Evolutionary conservation across 2,797 vertebrate genomes (phyloP).

Genomic region (Cuniculus paca): DNA sequence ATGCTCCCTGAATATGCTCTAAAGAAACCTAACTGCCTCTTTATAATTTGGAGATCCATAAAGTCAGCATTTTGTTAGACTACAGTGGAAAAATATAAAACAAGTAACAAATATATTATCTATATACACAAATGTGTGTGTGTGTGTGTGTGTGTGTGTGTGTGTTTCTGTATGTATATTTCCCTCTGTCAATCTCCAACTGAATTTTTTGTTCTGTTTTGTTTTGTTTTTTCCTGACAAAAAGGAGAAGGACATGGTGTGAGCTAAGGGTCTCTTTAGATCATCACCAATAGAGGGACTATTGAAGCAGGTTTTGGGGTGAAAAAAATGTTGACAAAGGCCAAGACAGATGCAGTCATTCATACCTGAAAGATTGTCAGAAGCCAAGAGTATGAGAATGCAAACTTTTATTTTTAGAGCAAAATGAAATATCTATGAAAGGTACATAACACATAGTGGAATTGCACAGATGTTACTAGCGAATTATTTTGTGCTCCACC

Average conservation of each 20-base stretch:
- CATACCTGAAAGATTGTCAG: background rate
- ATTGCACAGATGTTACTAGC: background rate
- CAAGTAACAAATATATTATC: too few relatives aligned
- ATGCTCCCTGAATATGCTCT: background rate
- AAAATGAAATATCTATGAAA: background rate
- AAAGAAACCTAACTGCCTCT: background rate
- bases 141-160: too few relatives aligned
- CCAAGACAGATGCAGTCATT: background rate
- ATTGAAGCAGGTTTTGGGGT: background rate
- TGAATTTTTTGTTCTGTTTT: too few relatives aligned
- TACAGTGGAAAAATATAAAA: too few relatives aligned
- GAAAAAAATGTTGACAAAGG: background rate
- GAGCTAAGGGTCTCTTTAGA: background rate
- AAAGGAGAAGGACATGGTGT: background rate
- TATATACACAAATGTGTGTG: too few relatives aligned
- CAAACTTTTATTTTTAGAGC: background rate
- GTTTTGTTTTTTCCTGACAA: background rate
- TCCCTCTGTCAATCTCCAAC: background rate
- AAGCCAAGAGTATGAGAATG: background rate
- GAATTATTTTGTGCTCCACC: background rate
- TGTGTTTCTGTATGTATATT: too few relatives aligned
- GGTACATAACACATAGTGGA: background rate
- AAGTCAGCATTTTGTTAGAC: too few relatives aligned
- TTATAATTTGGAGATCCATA: background rate
- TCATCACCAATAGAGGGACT: background rate